Base-by-base conservation (phyloP, 2,797 vertebrate genomes). In the Cuniculus paca region DNA sequence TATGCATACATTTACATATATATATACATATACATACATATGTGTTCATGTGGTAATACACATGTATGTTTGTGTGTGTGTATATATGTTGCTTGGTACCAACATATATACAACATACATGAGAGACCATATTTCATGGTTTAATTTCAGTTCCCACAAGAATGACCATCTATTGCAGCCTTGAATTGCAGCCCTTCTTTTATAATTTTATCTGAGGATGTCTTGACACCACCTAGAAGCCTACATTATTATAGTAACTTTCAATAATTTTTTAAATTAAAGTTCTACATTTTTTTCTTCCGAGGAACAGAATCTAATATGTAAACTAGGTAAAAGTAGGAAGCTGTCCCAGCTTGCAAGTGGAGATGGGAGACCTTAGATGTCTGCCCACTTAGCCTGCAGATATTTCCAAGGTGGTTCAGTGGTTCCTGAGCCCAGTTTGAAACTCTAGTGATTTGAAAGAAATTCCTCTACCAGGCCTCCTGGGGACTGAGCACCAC, bases 381-480 rank as follows among this genome's bases (percentile, higher is more conserved):
- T 83, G 1, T 22, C 36, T 68, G 19, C 7, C 6, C 6, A 1
- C 1, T 1, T 9, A 6, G 6, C 4, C 20, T 19, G 3, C 6
- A n/a, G n/a, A 72, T 39, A 1, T 28, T 22, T 24, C 6, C 5
- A 45, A 22, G 28, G 8, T 13, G 34, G 22, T 34, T 36, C 3
- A 16, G 14, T 7, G 31, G 50, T 16, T 39, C 20, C 24, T 19
- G 50, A 70, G 2, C 22, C 19, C 20, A 52, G 22, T 56, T 10
- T n/a, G 45, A 26, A 84, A 65, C 14, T 31, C 16, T 14, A 16
- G 19, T 19, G 34, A n/a, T 68, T 13, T 6, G 20, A 42, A 63
- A 58, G 77, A 39, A 83, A 13, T 54, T 9, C 2, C 4, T 5
- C 14, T 39, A 6, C 14, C 2, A 34, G 24, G 28, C 34, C 20